These are phyloP conservation scores for Dasysyrphus tricinctus DNA, from an alignment of 2,888 invertebrate genomes.

Conservation along the genomic window DNA sequence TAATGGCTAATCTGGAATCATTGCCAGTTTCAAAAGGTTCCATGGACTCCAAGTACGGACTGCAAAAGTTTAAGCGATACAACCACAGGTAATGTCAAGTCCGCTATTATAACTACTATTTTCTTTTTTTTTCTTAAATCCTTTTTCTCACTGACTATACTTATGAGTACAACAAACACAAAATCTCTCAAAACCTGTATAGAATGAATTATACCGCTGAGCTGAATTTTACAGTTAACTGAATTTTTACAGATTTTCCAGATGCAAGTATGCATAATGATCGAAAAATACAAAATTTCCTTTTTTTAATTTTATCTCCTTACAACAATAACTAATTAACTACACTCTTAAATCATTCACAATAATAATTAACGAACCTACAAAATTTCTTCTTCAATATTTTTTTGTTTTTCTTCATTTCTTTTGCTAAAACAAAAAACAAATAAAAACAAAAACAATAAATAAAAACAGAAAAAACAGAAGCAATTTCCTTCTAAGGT, in stretches of 20 bases:
- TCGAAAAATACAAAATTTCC: conserved; percentile 1
- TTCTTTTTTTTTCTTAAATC: neutral
- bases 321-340: conserved; percentile 9
- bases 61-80: conserved; percentile 98
- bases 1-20: conserved; percentile 99
- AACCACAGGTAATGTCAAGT: conserved; percentile 92
- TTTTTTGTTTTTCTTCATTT: conserved; percentile 24
- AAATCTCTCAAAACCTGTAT: neutral
- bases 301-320: conserved; percentile 5
- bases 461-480: conserved; percentile 60
- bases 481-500: conserved; percentile 72
- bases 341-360: neutral
- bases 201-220: neutral
- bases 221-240: neutral
- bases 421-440: conserved; percentile 24
- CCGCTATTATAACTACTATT: neutral
- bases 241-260: conserved; percentile 10
- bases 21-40: conserved; percentile 99
- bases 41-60: conserved; percentile 98
- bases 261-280: conserved; percentile 13
- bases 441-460: neutral
- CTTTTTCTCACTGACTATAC: neutral
- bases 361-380: neutral
- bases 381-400: conserved; percentile 21
- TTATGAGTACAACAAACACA: conserved; percentile 9